phyloP scores from a whole-genome alignment of 2,113 vertebrate genomes.

The Vidua macroura region DNA sequence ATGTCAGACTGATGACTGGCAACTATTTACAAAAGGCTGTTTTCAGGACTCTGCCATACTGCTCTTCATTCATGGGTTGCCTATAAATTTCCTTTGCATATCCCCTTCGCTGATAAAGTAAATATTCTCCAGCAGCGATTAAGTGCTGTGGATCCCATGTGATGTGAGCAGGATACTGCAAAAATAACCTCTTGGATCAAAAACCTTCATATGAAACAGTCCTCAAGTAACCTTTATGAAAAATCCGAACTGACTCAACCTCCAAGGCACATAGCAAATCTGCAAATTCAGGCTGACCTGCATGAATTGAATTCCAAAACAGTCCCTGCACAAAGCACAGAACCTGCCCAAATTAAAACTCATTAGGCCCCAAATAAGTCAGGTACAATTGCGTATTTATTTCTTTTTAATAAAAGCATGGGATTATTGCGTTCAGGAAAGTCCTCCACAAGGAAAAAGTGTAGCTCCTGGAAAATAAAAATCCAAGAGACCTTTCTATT shows the following conservation, averaged over 20 bases:
- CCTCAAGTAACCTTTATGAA: background rate
- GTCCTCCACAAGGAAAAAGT: background rate
- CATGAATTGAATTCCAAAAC: background rate
- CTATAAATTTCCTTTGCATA: background rate
- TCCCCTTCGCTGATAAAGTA: background rate
- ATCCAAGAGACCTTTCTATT: background rate
- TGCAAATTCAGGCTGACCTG: background rate
- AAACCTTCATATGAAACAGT: background rate
- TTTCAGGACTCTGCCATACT: background rate
- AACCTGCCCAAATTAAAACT: background rate
- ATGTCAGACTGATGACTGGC: background rate
- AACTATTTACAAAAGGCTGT: background rate
- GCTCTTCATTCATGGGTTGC: background rate
- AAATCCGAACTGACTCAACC: background rate
- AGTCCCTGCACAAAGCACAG: background rate
- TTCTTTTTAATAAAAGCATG: background rate
- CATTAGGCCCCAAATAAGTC: background rate
- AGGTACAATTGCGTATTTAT: background rate
- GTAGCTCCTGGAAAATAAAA: background rate
- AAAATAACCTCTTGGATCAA: background rate
- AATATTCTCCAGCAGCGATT: background rate
- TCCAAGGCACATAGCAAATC: background rate
- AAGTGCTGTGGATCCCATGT: background rate
- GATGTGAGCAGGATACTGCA: background rate
- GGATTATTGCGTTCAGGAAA: background rate